phyloP scores from a whole-genome alignment of 2,113 vertebrate genomes.

The Phylloscopus trochiloides region DNA sequence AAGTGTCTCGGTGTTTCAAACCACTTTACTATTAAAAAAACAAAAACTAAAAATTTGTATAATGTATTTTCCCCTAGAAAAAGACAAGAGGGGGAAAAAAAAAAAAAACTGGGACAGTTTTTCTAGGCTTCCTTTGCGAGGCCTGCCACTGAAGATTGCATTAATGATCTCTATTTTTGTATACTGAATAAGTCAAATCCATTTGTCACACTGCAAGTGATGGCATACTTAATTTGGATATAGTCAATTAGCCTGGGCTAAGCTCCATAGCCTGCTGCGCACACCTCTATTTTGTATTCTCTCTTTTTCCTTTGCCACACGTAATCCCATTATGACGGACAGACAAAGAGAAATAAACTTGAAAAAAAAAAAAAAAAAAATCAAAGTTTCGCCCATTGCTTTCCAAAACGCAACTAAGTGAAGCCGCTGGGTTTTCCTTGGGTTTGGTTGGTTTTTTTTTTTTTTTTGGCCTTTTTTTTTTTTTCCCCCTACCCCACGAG shows the following conservation, averaged over 20 bases:
- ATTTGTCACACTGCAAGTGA: conserved; percentile 99
- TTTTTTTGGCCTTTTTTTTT: conserved; percentile 77
- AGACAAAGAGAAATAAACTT: conserved; percentile 86
- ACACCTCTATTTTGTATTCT: conserved; percentile 98
- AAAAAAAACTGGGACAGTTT: conserved; percentile 73
- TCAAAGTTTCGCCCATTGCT: conserved; percentile 74
- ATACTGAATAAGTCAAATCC: conserved; percentile 99
- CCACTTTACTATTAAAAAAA: neutral
- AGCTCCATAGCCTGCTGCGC: conserved; percentile 95
- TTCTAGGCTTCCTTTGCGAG: conserved; percentile 74
- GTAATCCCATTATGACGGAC: conserved; percentile 96
- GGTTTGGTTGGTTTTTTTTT: conserved; percentile 42
- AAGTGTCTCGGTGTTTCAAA: conserved; percentile 34
- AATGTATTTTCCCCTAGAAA: conserved; percentile 64
- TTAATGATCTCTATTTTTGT: conserved; percentile 99
- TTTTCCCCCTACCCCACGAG: conserved; percentile 74
- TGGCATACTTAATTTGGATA: conserved; percentile 99
- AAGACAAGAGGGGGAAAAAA: neutral
- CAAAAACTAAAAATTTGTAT: neutral
- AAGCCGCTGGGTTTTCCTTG: conserved; percentile 71
- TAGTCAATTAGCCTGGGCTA: conserved; percentile 99
- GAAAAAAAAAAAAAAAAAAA: conserved; percentile 37
- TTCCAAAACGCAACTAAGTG: conserved; percentile 71
- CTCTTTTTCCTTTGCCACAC: conserved; percentile 91
- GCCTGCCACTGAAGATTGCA: conserved; percentile 87